phyloP scores from a whole-genome alignment of 2,888 invertebrate genomes.

The Rhagonycha fulva region DNA sequence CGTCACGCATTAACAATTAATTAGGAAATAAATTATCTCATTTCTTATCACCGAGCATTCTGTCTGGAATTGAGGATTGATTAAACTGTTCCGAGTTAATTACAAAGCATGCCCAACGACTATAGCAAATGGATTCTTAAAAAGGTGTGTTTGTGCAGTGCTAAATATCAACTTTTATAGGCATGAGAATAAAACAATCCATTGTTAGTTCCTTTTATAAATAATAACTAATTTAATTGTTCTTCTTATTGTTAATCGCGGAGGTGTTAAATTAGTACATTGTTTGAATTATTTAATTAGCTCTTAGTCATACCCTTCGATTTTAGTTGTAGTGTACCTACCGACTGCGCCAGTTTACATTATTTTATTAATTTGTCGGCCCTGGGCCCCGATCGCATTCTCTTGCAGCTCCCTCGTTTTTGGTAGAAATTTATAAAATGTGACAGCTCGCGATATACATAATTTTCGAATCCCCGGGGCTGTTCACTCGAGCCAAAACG shows the following conservation, averaged over 20 bases:
- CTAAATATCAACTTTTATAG: not conserved
- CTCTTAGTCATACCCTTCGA: not conserved
- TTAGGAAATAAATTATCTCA: not conserved
- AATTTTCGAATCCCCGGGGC: not conserved
- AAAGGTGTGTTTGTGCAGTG: not conserved
- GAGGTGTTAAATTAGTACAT: constrained; percentile 16
- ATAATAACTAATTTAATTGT: not conserved
- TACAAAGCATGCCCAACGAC: not conserved
- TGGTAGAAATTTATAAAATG: not conserved
- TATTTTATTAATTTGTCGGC: not conserved
- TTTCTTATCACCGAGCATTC: not conserved
- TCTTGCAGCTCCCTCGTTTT: not conserved
- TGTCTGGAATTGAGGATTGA: constrained; percentile 8
- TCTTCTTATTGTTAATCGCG: not conserved
- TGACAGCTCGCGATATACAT: not conserved
- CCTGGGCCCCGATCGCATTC: not conserved
- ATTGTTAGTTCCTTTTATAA: constrained; percentile 1
- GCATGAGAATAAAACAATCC: not conserved
- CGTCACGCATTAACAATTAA: not conserved
- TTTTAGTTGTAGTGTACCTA: not conserved
- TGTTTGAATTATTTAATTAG: constrained; percentile 5
- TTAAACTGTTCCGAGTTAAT: constrained; percentile 8
- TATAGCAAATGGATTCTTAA: constrained; percentile 1
- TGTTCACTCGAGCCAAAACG: not conserved
- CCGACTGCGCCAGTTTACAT: not conserved